phyloP scores from a whole-genome alignment of 1,140 invertebrate species.

The Drosophila pseudoobscura region DNA sequence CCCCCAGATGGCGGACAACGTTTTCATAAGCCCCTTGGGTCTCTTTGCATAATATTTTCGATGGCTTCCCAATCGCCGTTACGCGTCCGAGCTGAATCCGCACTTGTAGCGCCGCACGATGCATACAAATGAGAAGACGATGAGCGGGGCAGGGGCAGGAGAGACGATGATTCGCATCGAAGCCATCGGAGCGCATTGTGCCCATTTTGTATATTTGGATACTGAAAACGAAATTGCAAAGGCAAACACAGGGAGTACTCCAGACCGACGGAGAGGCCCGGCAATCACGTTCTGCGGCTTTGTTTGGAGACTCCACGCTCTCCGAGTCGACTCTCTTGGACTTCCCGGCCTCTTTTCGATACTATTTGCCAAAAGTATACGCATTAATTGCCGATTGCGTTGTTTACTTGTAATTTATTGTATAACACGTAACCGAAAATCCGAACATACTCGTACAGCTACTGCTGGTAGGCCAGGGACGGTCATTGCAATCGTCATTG shows the following conservation, averaged over 20 bases:
- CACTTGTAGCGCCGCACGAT: conserved; percentile 25
- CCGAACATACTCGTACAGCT: conserved; percentile 6
- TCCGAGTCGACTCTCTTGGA: conserved; percentile 47
- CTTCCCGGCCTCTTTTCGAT: conserved; percentile 62
- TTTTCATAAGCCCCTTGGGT: conserved; percentile 51
- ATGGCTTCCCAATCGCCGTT: conserved; percentile 63
- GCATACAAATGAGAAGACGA: conserved; percentile 62
- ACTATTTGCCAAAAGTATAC: conserved; percentile 66
- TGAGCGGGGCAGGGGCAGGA: neutral
- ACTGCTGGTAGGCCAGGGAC: conserved; percentile 50
- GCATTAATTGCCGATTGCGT: conserved; percentile 53
- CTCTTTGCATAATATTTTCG: conserved; percentile 76
- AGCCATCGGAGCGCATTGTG: conserved; percentile 37
- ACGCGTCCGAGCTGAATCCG: conserved; percentile 40
- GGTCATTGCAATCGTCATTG: conserved; percentile 49
- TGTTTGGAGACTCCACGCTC: conserved; percentile 20
- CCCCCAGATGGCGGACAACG: conserved; percentile 5
- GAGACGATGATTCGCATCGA: neutral
- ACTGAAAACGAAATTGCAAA: conserved; percentile 72
- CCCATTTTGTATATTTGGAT: conserved; percentile 53
- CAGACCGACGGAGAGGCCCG: conserved; percentile 28
- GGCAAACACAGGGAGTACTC: conserved; percentile 18
- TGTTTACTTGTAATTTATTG: conserved; percentile 66
- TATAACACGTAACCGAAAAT: conserved; percentile 46
- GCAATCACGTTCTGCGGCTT: conserved; percentile 36